A percentile compares a stretch with the other conserved stretches of the same genome.
Evolutionary conservation across 1,140 invertebrate species (phyloP).

Genomic region (Portunus trituberculatus): DNA sequence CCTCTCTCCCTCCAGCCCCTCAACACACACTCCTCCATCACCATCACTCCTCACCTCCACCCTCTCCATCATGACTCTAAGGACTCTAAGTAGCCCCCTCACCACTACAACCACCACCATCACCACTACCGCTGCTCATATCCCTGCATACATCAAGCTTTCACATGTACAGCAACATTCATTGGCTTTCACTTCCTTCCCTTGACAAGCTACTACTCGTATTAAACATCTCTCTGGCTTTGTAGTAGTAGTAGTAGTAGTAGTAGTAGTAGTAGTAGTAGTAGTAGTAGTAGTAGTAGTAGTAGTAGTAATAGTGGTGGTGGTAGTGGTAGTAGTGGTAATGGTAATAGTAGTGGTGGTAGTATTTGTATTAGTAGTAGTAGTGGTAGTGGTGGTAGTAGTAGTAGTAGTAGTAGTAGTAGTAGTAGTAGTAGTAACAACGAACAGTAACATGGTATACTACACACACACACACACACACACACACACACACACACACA

Average conservation of each 20-base stretch:
- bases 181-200: too few relatives aligned
- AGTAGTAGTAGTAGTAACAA: not conserved
- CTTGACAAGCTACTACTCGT: too few relatives aligned
- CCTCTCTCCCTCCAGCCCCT: not conserved
- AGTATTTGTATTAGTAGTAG: not conserved
- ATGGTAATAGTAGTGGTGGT: not conserved
- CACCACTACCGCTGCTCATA: not conserved
- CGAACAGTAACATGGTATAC: too few relatives aligned
- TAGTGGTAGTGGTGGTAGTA: conserved; percentile 12
- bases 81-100: not conserved
- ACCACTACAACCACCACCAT: not conserved
- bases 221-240: too few relatives aligned
- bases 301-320: not conserved
- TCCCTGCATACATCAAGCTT: not conserved
- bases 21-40: conserved; percentile 8
- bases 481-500: too few relatives aligned
- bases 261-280: too few relatives aligned
- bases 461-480: too few relatives aligned
- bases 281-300: too few relatives aligned
- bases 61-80: not conserved
- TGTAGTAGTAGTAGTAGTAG: too few relatives aligned
- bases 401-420: conserved; percentile 22
- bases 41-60: not conserved
- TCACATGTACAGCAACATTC: too few relatives aligned
- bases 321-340: not conserved